Base-by-base conservation (phyloP, 2,113 vertebrate genomes). In the Dipodomys stephensi region DNA sequence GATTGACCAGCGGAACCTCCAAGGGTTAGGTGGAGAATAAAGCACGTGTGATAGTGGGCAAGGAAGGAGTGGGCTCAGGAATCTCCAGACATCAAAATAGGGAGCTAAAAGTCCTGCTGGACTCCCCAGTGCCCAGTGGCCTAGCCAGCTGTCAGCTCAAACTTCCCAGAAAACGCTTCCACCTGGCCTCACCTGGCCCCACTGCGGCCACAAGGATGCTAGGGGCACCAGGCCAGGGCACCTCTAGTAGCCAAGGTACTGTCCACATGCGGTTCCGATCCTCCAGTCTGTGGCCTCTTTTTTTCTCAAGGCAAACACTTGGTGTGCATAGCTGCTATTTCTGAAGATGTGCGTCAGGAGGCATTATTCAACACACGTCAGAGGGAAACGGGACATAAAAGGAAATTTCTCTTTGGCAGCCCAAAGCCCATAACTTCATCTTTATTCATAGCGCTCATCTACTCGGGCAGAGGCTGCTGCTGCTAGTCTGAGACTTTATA, bases 361-460 rank as follows among this genome's bases (percentile, higher is more conserved):
- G 68, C 44, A 57, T 67, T 73, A 62, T 46, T 68, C 67, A 4
- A 25, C 86, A 72, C 25, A 80, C 68, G 46, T 95, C 96, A 96
- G 67, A 91, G 67, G 91, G 72, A 89, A 88, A 79, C 20, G 23
- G 81, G 27, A 82, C 93, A 53, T 60, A 90, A 94, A 76, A 90
- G 87, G 94, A 84, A 84, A 91, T 65, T 49, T 74, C 32, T 89
- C 93, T 92, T 89, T 93, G 90, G 95, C 93, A 94, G 82, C 83
- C n/a, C 0, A 4, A 81, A 74, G 86, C 30, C 74, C 5, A 0
- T 46, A 68, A 35, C 49, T 85, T 91, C 89, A 90, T 95, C 87
- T 74, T 78, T 76, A 89, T 91, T 96, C 87, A 84, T 27, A 15
- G 0, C 60, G 69, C 32, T 91, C 93, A 79, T 95, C 81, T 84